Conservation (phyloP, 1,140 invertebrate genomes). For the Anoplophora glabripennis region DNA sequence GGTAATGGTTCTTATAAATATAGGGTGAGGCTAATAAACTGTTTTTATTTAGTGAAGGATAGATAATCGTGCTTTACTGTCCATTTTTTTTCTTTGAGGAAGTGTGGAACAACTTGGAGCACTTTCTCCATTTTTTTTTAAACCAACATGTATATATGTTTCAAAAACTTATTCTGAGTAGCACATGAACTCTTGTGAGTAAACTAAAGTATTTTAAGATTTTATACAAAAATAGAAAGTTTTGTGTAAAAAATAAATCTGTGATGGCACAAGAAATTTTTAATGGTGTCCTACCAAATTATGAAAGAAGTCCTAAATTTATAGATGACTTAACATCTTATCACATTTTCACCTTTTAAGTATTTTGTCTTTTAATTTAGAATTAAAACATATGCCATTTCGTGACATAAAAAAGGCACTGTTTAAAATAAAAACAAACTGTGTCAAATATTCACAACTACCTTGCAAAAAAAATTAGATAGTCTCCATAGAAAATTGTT, state of each 20-base stretch:
- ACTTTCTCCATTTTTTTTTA: constrained; percentile 12
- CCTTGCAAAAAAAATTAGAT: not conserved
- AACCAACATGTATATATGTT: not conserved
- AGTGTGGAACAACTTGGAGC: no score
- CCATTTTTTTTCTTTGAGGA: no score
- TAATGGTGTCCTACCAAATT: constrained; percentile 12
- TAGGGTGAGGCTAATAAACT: no score
- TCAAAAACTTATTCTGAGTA: no score
- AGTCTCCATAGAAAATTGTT: not conserved
- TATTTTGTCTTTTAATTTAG: constrained; percentile 30
- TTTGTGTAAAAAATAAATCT: constrained; percentile 21
- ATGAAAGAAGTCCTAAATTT: constrained; percentile 21
- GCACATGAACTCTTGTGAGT: not conserved
- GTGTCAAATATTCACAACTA: not conserved
- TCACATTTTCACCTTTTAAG: constrained; percentile 30
- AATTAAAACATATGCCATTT: constrained; percentile 38
- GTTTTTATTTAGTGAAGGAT: no score
- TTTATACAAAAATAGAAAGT: constrained; percentile 24
- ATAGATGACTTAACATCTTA: constrained; percentile 31
- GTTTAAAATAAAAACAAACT: constrained; percentile 23
- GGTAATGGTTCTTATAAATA: no score
- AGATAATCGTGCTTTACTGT: no score
- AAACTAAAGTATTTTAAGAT: not conserved
- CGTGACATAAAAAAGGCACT: constrained; percentile 41
- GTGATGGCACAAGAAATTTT: constrained; percentile 35